Conservation (phyloP, 30 jellyfish, hydroid and myxozoan genomes). For the Aurelia aurita region DNA sequence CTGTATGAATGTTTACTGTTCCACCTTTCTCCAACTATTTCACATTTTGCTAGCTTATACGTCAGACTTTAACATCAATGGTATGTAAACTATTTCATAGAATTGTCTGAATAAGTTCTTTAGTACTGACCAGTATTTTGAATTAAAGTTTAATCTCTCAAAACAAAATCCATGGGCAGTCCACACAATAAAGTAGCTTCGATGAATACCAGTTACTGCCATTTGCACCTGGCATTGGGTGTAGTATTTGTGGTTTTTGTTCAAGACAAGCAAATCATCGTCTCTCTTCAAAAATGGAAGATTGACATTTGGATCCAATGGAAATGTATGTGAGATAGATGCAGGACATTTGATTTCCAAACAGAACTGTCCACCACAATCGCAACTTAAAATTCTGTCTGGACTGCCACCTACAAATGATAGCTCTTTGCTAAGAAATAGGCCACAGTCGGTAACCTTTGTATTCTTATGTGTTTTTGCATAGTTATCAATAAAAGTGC, state of each 20-base stretch:
- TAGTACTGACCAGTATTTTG: constrained; percentile 10
- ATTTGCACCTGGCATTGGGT: constrained; percentile 57
- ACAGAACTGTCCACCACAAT: constrained; percentile 11
- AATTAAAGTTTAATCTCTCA: constrained; percentile 15
- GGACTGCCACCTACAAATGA: constrained; percentile 33
- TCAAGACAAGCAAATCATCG: not conserved
- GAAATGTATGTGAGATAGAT: constrained; percentile 17
- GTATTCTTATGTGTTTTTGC: constrained; percentile 1
- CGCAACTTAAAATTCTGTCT: constrained; percentile 18
- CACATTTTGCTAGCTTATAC: no score
- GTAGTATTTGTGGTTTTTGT: constrained; percentile 37
- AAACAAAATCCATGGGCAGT: constrained; percentile 24
- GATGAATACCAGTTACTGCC: constrained; percentile 41
- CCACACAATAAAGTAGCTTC: constrained; percentile 58
- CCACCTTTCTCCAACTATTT: no score
- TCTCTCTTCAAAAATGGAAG: constrained; percentile 10
- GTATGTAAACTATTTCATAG: constrained; percentile 1
- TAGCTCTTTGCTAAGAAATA: not conserved
- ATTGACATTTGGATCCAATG: constrained; percentile 17
- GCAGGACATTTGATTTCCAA: constrained; percentile 31
- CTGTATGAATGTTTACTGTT: no score
- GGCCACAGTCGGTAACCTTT: constrained; percentile 10
- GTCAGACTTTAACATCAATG: not conserved
- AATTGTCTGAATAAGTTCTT: not conserved
- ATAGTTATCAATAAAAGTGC: constrained; percentile 5